Conservation (phyloP, 1,140 invertebrate genomes). For the Ephestia elutella region DNA sequence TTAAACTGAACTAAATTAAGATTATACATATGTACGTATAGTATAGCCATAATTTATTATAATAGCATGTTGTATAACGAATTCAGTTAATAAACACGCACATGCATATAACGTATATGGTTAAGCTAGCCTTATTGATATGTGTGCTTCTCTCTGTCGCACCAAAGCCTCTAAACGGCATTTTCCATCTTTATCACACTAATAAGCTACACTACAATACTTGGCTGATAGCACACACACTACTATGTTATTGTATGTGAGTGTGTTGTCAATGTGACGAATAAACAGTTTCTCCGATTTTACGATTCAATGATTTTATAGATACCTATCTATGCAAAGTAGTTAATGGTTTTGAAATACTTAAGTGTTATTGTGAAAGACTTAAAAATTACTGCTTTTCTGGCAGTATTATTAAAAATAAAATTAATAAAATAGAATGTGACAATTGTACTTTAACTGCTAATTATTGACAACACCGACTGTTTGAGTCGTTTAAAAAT, state of each 20-base stretch:
- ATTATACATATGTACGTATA: slow-evolving; percentile 28
- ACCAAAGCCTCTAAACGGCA: slow-evolving; percentile 30
- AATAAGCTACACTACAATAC: slow-evolving; percentile 48
- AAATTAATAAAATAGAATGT: too few species aligned
- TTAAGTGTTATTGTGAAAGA: slow-evolving; percentile 49
- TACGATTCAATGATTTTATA: slow-evolving; percentile 66
- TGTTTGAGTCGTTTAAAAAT: too few species aligned
- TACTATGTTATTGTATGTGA: slow-evolving; percentile 27
- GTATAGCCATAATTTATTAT: slow-evolving; percentile 54
- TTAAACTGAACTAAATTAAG: slow-evolving; percentile 37
- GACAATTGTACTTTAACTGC: too few species aligned
- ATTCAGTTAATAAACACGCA: slow-evolving; percentile 69
- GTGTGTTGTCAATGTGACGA: slow-evolving; percentile 63
- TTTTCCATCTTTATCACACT: slow-evolving; percentile 59
- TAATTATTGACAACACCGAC: too few species aligned
- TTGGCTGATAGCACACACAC: slow-evolving; percentile 32
- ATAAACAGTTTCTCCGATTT: slow-evolving; percentile 72
- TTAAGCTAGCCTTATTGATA: slow-evolving; percentile 66
- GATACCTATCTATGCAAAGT: slow-evolving; percentile 67
- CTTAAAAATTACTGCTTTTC: neutral
- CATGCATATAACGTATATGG: slow-evolving; percentile 66
- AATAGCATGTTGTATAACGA: slow-evolving; percentile 65
- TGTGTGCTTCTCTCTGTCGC: slow-evolving; percentile 50
- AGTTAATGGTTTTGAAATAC: slow-evolving; percentile 63
- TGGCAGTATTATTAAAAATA: neutral